Evolutionary conservation across 2,113 vertebrate species (phyloP).

Genomic region (Taxidea taxus): DNA sequence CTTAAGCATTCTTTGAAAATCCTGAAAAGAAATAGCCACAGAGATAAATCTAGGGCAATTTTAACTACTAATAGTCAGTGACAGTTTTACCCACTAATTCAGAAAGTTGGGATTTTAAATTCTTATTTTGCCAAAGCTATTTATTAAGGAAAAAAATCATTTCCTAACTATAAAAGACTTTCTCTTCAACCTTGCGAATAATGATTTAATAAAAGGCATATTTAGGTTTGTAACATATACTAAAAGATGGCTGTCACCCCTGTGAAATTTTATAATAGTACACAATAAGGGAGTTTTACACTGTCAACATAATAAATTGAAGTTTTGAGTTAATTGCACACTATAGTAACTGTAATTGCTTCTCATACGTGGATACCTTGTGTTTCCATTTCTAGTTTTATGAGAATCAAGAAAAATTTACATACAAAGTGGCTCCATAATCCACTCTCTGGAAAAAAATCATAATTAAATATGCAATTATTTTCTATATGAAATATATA

Average conservation of each 20-base stretch:
- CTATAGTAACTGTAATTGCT: neutral
- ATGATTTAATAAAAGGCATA: constrained; percentile 16
- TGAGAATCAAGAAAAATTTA: constrained; percentile 26
- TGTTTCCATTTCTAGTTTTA: constrained; percentile 7
- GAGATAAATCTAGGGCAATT: neutral
- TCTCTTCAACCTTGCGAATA: constrained; percentile 8
- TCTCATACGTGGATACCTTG: neutral
- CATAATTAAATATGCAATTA: neutral
- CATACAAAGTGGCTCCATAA: neutral
- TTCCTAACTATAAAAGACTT: constrained; percentile 17
- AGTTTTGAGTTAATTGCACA: neutral
- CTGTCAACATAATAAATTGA: neutral
- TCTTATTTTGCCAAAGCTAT: constrained; percentile 33
- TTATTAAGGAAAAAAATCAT: neutral
- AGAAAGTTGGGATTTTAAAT: neutral
- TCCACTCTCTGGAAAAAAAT: neutral
- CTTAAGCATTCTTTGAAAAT: constrained; percentile 3
- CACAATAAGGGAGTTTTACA: neutral
- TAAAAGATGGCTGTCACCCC: neutral
- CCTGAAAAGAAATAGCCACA: neutral
- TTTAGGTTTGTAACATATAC: neutral
- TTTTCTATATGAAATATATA: neutral
- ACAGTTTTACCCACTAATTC: neutral
- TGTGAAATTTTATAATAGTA: neutral
- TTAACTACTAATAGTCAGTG: neutral